Evolutionary conservation across 2,888 invertebrate genomes (phyloP).

Genomic region (Actias luna): DNA sequence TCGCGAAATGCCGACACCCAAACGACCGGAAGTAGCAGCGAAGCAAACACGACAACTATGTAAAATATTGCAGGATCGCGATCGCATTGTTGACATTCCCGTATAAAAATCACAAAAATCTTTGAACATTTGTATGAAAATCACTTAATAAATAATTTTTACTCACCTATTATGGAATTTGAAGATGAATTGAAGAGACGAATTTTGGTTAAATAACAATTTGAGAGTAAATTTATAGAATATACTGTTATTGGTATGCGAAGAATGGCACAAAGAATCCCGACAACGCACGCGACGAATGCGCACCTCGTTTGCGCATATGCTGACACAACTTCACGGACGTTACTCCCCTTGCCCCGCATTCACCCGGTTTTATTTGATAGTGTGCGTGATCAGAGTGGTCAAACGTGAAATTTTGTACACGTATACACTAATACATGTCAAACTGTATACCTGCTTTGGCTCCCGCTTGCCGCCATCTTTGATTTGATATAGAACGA

Average conservation of each 20-base stretch:
- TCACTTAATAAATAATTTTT: conserved; percentile 77
- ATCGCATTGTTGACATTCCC: conserved; percentile 88
- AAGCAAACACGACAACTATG: conserved; percentile 89
- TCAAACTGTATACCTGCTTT: conserved; percentile 70
- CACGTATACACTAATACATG: conserved; percentile 70
- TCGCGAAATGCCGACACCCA: conserved; percentile 80
- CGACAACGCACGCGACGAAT: conserved; percentile 94
- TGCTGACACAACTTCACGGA: conserved; percentile 86
- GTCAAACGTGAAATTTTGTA: conserved; percentile 81
- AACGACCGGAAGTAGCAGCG: conserved; percentile 82
- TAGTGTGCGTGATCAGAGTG: conserved; percentile 74
- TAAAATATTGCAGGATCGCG: conserved; percentile 89
- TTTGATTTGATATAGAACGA: conserved; percentile 63
- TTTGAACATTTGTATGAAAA: conserved; percentile 84
- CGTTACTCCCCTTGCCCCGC: conserved; percentile 79
- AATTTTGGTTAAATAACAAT: conserved; percentile 85
- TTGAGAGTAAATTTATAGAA: conserved; percentile 87
- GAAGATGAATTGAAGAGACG: conserved; percentile 83
- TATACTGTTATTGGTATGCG: conserved; percentile 93
- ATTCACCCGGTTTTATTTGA: conserved; percentile 62
- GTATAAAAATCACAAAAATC: conserved; percentile 84
- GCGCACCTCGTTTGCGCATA: conserved; percentile 92
- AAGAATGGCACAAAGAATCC: conserved; percentile 99
- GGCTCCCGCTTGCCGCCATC: conserved; percentile 77
- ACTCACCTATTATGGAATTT: conserved; percentile 88